Conservation (phyloP, 2,797 vertebrate genomes). For the Enteromius unitaeniatus region DNA sequence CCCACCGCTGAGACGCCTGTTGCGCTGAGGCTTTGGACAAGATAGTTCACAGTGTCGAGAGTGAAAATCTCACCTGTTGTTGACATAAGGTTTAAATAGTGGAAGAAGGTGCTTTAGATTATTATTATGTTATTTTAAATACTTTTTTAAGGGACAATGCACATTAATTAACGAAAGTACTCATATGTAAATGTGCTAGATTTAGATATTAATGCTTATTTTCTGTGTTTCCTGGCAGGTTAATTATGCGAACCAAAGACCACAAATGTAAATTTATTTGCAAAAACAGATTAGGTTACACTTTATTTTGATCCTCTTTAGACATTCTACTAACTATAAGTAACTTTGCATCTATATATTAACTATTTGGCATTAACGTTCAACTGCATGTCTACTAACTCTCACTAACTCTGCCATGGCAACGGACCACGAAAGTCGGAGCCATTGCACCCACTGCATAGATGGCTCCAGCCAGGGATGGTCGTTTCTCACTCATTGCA, state of each 20-base stretch:
- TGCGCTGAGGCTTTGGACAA: not conserved
- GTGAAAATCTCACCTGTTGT: not conserved
- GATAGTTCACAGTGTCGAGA: not conserved
- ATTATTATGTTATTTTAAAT: not conserved
- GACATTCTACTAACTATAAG: too few relatives aligned
- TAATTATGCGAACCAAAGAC: not conserved
- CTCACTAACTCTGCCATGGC: too few relatives aligned
- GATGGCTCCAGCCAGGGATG: too few relatives aligned
- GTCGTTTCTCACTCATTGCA: too few relatives aligned
- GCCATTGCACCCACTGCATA: too few relatives aligned
- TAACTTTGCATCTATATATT: too few relatives aligned
- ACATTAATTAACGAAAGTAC: not conserved
- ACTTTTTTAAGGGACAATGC: not conserved
- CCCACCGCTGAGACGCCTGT: slow-evolving; percentile 52
- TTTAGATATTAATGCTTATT: not conserved
- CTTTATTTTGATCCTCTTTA: too few relatives aligned
- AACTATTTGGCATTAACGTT: too few relatives aligned
- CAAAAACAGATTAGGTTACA: too few relatives aligned
- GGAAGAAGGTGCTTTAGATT: not conserved
- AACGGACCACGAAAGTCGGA: too few relatives aligned
- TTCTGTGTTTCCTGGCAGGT: not conserved
- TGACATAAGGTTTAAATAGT: not conserved
- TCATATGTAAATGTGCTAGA: not conserved
- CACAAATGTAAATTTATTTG: not conserved
- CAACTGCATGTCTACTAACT: too few relatives aligned